Conservation (phyloP, 2,797 vertebrate species). For the Rhadinocentrus ornatus region DNA sequence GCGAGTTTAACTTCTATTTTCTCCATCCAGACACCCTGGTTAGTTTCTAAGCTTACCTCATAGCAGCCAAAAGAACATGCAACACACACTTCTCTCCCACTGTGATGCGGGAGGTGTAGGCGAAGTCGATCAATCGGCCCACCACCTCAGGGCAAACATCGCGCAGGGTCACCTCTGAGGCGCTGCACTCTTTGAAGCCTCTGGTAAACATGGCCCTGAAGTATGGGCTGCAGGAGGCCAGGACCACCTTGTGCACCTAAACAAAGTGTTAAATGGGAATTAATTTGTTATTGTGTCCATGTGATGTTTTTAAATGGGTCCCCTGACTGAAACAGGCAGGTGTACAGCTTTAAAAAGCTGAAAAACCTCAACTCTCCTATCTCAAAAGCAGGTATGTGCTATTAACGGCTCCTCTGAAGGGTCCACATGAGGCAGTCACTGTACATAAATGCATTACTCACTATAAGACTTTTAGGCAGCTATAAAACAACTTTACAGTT, state of each 20-base stretch:
- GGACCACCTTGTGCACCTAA: conserved; percentile 85
- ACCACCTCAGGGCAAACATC: conserved; percentile 86
- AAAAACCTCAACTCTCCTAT: too few relatives aligned
- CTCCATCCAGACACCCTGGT: background rate
- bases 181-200: conserved; percentile 83
- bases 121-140: conserved; percentile 85
- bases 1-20: background rate
- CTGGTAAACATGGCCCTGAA: conserved; percentile 90
- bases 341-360: too few relatives aligned
- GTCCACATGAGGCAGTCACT: too few relatives aligned
- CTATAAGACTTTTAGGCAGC: too few relatives aligned
- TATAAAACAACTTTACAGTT: too few relatives aligned
- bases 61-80: conserved; percentile 84
- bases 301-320: too few relatives aligned
- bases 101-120: conserved; percentile 86
- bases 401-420: too few relatives aligned
- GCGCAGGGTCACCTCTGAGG: conserved; percentile 82
- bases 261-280: background rate
- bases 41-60: conserved; percentile 75
- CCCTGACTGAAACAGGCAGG: too few relatives aligned
- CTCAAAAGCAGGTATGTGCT: too few relatives aligned
- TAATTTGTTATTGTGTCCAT: background rate
- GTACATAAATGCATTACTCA: too few relatives aligned
- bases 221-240: conserved; percentile 86
- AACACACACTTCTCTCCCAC: conserved; percentile 86